These are phyloP conservation scores for Xiphorhynchus elegans DNA, from an alignment of 2,113 vertebrate genomes.

Conservation along the genomic window DNA sequence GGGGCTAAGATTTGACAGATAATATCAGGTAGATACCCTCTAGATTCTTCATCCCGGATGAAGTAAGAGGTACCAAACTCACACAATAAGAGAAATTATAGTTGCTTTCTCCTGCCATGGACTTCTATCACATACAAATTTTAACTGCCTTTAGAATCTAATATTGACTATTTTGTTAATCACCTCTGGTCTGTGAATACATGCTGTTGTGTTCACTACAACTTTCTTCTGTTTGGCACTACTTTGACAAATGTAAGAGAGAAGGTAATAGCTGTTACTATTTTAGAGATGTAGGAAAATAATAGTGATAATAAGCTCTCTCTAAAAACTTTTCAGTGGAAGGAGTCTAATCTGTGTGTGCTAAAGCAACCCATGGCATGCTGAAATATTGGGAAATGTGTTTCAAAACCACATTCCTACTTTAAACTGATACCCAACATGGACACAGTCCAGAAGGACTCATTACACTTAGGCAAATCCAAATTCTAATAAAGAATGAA, in stretches of 20 bases:
- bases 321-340: background rate
- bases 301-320: fast-evolving
- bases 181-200: background rate
- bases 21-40: background rate
- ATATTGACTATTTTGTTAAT: background rate
- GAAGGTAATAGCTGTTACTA: background rate
- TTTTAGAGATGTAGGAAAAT: background rate
- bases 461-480: fast-evolving
- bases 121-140: background rate
- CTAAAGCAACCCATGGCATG: background rate
- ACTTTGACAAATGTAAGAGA: background rate
- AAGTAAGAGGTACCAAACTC: background rate
- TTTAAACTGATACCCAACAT: background rate
- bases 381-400: background rate
- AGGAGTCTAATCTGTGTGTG: background rate
- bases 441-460: background rate
- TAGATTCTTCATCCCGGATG: background rate
- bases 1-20: background rate
- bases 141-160: background rate
- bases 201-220: background rate
- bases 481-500: background rate
- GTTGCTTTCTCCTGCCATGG: background rate
- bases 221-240: background rate
- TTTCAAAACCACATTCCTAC: background rate
- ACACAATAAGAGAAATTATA: background rate